Evolutionary conservation across 2,113 vertebrate species (phyloP), one percentile per base, ranked within the genome.

Genomic region (Lycaon pictus): DNA sequence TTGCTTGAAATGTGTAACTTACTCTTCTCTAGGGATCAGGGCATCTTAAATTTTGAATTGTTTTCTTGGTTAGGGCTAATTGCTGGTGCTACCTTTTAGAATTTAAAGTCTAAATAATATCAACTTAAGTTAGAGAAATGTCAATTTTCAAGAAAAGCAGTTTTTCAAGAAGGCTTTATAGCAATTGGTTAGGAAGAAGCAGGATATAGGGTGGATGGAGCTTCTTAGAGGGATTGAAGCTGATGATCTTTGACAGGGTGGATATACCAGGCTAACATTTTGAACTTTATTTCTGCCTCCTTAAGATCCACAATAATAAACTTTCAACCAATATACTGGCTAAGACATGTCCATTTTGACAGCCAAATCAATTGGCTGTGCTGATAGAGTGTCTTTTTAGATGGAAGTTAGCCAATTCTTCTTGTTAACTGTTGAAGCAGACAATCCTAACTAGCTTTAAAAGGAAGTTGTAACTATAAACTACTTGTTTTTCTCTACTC

Each of bases 301-400:
- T 97, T 65, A 89, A 84, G 97, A 93, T 79, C 74, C 67, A 93
- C 88, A 96, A 32, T 92, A 97, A 96, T 92, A 93, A 88, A 63
- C 69, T 96, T 87, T 71, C 63, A 95, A 71, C 20, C 74, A 94
- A 92, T 16, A 84, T 4, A 95, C 16, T 3, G 67, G 29, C 81
- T 7, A 93, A 76, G 92, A 91, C 37, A 71, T 96, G 98, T 98
- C 93, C n/a, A 95, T 97, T 98, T 96, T 96, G 95, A 93, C 80
- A 97, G 94, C 62, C n/a, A 98, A 96, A 96, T 97, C 79, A 88
- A 37, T n/a, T 94, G 62, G 53, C 89, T 90, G 82, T 9, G 12
- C 60, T 72, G 92, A 51, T 98, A 96, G 84, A 90, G 82, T 97
- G 97, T 97, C 55, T 97, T 97, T 87, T 83, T n/a, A 80, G 51